Evolutionary conservation across 2,113 vertebrate genomes (phyloP), one percentile per base, ranked within the genome.

Genomic region (Phaethon lepturus): DNA sequence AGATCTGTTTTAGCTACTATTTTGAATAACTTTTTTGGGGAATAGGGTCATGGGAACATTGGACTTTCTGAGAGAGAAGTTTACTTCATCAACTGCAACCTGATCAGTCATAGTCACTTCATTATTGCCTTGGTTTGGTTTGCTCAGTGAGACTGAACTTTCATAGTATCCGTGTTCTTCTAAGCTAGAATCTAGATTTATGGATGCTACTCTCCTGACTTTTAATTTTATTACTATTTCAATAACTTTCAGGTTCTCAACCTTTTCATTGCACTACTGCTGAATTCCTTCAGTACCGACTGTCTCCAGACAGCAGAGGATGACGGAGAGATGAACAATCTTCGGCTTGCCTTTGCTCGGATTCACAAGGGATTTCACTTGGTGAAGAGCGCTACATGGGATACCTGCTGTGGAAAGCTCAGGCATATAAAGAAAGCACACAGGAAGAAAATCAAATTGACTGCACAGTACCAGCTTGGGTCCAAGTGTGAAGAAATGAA

Each of bases 231-330:
- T n/a, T 47, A 17, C 49, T 67, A 8, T 24, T 29, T 42, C 4
- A 24, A 85, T 66, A 35, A 28, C 35, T 86, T 96, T 25, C 97
- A 99, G 99, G 99, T 99, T 86, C 98, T 99, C 97, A 99, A 99
- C 96, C 98, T 99, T 56, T 99, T 99, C 95, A 99, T 99, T 75
- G 99, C 99, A 4, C 97, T 99, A 59, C 97, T 99, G 94, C 98
- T 99, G 92, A 99, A 98, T 94, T 99, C 99, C 29, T 99, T 99
- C 97, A 99, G 99, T n/a, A 98, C 99, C 0, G 99, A 99, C 96
- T 99, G 98, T 92, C 98, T 99, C 66, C 98, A 99, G 2, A 98
- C 98, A 28, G 98, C 99, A 0, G 99, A 99, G 26, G 99, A 99
- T 1, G 99, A 99, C 0, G 98, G 99, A 2, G 99, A 99, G 87